A percentile compares a stretch with the other conserved stretches of the same genome.
Conservation (phyloP, 2,797 vertebrate species). For the Picus viridis region DNA sequence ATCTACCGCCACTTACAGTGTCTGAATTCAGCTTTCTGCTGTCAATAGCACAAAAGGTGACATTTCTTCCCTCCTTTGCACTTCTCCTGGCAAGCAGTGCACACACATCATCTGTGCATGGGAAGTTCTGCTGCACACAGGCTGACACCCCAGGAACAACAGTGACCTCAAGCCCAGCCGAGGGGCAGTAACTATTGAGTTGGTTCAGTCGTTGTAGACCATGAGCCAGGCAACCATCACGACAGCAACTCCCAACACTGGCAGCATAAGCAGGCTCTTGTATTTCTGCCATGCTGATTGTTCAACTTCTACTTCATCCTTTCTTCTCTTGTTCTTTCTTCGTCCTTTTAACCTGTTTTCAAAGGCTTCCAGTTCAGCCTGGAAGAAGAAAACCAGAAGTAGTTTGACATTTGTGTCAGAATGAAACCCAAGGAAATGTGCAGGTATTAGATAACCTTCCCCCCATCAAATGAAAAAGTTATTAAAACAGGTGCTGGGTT, state of each 20-base stretch:
- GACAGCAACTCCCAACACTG: constrained; percentile 80
- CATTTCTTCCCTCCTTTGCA: constrained; percentile 1
- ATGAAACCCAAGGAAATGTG: neutral
- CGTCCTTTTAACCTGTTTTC: constrained; percentile 93
- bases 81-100: constrained; percentile 16
- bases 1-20: constrained; percentile 18
- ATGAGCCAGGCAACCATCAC: constrained; percentile 84
- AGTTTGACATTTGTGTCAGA: neutral
- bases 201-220: constrained; percentile 66
- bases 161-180: constrained; percentile 37
- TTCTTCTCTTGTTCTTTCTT: constrained; percentile 85
- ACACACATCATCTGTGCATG: constrained; percentile 22
- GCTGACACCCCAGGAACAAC: constrained; percentile 36
- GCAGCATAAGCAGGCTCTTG: constrained; percentile 82
- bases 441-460: neutral
- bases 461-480: neutral
- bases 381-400: constrained; percentile 25
- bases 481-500: neutral
- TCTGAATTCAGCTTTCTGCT: constrained; percentile 28
- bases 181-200: constrained; percentile 53
- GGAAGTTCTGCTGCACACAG: constrained; percentile 13
- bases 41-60: neutral
- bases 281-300: constrained; percentile 80
- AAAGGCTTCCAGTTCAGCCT: constrained; percentile 96
- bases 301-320: constrained; percentile 84